Base-by-base conservation (phyloP, 2,113 vertebrate genomes). In the Emydocephalus ijimae region DNA sequence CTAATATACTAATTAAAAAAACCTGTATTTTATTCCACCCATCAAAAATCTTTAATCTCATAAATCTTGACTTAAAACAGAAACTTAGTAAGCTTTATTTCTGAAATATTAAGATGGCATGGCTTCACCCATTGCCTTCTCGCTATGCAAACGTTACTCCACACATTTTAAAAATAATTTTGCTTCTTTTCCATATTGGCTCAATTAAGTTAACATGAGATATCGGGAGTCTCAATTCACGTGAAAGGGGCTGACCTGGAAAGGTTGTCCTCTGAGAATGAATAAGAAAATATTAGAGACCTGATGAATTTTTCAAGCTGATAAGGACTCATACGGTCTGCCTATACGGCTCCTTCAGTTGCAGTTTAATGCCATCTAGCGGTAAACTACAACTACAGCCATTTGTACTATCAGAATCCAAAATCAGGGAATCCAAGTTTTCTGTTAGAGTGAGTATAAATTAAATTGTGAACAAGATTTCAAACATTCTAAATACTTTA, bases 321-420 rank as follows among this genome's bases (percentile, higher is more conserved):
- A 26, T 50, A 50, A 12, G 54, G 54, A 34, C 43, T 92, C 1
- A 34, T 23, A 50, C 1, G 48, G 81, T 55, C 4, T 0, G 45
- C 48, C 10, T 18, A 7, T 20, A 52, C 45, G 0, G 3, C 1
- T 61, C 2, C 45, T 56, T 88, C 26, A 91, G 85, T 94, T 95
- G 88, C 92, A 91, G 3, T 91, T 93, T 64, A 57, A 10, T 1
- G 87, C 89, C 86, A 94, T 14, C 45, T 87, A 59, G 55, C 89
- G 92, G 93, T 34, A 55, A 52, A n/a, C 43, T 4, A 1, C 45
- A 1, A 61, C 26, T 9, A 43, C 21, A 3, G 64, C 0, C 1
- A 43, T 7, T 3, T 4, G 39, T 5, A 54, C 10, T 26, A 15
- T 48, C 54, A 87, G 74, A 43, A 39, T 11, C 5, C 34, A 50